A percentile compares a stretch with the other conserved stretches of the same genome.
Conservation (phyloP, 2,888 invertebrate species). For the Disparrhopalites patrizii region DNA sequence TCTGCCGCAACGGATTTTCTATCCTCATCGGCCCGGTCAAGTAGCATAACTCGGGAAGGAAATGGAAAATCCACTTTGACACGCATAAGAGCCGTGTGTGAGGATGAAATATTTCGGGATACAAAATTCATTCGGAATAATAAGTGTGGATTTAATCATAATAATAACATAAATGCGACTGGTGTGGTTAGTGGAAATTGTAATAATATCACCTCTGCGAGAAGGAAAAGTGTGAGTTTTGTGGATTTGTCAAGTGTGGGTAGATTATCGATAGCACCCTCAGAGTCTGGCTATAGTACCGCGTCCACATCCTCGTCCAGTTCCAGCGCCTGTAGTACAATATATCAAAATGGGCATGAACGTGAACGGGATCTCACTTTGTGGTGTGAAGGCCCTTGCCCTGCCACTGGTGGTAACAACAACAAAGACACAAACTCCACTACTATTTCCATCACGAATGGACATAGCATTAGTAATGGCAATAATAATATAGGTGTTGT, state of each 20-base stretch:
- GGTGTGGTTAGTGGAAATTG: not conserved
- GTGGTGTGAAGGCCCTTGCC: constrained; percentile 18
- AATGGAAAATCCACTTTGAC: constrained; percentile 37
- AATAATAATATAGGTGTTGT: constrained; percentile 19
- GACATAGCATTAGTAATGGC: not conserved
- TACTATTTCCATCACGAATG: too few species aligned
- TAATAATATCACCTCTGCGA: not conserved
- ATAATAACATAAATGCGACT: not conserved
- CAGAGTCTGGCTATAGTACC: constrained; percentile 37
- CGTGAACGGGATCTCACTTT: constrained; percentile 15
- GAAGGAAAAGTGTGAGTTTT: constrained; percentile 46
- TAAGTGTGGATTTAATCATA: not conserved
- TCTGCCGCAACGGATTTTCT: constrained; percentile 43
- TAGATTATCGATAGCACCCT: constrained; percentile 29
- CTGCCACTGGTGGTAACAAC: not conserved
- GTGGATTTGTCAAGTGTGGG: constrained; percentile 40
- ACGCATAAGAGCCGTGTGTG: constrained; percentile 42
- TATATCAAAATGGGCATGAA: constrained; percentile 7
- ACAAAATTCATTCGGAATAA: constrained; percentile 15
- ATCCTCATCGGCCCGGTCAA: constrained; percentile 31
- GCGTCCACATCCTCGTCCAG: constrained; percentile 30
- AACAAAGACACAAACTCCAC: constrained; percentile 6
- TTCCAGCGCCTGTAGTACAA: constrained; percentile 30
- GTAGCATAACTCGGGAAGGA: constrained; percentile 4
- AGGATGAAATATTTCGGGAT: constrained; percentile 38